Conservation (phyloP, 1,140 invertebrate species). For the Coptotermes formosanus region DNA sequence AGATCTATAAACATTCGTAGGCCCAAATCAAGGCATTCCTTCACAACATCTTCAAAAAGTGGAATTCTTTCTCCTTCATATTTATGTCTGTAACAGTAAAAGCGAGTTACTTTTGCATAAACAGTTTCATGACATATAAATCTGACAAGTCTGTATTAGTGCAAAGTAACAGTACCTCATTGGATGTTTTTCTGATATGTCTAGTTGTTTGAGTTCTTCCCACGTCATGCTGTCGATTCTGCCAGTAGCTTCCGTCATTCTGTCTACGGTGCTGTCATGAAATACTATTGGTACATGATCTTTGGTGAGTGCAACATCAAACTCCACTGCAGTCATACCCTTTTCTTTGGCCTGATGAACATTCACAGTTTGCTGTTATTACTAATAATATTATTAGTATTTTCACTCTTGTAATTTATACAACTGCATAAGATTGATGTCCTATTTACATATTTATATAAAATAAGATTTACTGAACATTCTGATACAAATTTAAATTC, state of each 20-base stretch:
- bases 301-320: conserved; percentile 69
- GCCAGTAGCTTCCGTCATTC: conserved; percentile 60
- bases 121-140: background rate
- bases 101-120: conserved; percentile 30
- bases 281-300: conserved; percentile 72
- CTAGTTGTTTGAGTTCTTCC: conserved; percentile 58
- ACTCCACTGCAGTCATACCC: conserved; percentile 70
- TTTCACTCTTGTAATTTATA: too few relatives aligned
- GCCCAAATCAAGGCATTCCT: conserved; percentile 52
- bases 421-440: too few relatives aligned
- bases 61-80: conserved; percentile 56
- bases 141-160: background rate
- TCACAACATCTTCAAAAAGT: conserved; percentile 57
- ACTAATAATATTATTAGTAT: too few relatives aligned
- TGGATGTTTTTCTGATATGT: conserved; percentile 65
- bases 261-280: conserved; percentile 69
- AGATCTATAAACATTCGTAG: conserved; percentile 65
- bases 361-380: conserved; percentile 38
- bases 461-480: too few relatives aligned
- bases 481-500: too few relatives aligned
- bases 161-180: conserved; percentile 51
- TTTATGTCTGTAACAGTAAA: conserved; percentile 47
- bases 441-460: too few relatives aligned
- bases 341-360: conserved; percentile 58
- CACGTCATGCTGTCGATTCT: conserved; percentile 60